Base-by-base conservation (phyloP, 2,888 invertebrate genomes). In the Diogma glabrata region DNA sequence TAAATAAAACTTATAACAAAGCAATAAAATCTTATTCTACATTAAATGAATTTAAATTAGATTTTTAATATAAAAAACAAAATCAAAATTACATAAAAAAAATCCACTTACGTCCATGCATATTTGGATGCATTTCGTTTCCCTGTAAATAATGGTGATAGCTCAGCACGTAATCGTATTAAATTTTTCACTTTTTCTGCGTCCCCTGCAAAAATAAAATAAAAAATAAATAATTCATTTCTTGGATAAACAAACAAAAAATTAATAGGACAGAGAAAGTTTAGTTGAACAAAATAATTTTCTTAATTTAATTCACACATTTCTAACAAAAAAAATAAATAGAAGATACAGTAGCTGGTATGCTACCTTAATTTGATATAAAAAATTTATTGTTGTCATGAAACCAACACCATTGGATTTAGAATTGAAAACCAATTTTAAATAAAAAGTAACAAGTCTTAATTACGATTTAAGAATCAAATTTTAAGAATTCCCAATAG, bases 121-220 rank as follows among this genome's bases (percentile, higher is more conserved):
- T 70, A 70, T 62, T 70, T 70, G 14, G 70, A 70, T 56, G 70
- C 70, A 64, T 70, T 70, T 54, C 70, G 60, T 61, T 70, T 70
- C 60, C 70, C 70, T 57, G 70, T 70, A 56, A 70, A 70, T 40
- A 70, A 60, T 52, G 70, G 70, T 53, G 70, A 70, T 54, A 70
- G 62, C 60, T 70, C 70, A 50, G 70, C 70, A 50, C 70, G 64
- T 57, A 70, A 62, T 62, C 70, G 64, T 61, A 70, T 70, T 58
- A 70, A 58, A 52, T 69, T 65, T 64, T 70, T 70, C 52, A 70
- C 70, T 67, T 70, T 70, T 59, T 70, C 70, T 52, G 70, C 70
- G 62, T 70, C 70, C 70, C 70, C 70, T 70, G 60, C 19, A 57
- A 48, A 17, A 9, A 48, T 33, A 48, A 47, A 1, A 20, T n/a